These are phyloP conservation scores for Chironomus striatipennis DNA, from an alignment of 1,140 invertebrate genomes.

Conservation along the genomic window DNA sequence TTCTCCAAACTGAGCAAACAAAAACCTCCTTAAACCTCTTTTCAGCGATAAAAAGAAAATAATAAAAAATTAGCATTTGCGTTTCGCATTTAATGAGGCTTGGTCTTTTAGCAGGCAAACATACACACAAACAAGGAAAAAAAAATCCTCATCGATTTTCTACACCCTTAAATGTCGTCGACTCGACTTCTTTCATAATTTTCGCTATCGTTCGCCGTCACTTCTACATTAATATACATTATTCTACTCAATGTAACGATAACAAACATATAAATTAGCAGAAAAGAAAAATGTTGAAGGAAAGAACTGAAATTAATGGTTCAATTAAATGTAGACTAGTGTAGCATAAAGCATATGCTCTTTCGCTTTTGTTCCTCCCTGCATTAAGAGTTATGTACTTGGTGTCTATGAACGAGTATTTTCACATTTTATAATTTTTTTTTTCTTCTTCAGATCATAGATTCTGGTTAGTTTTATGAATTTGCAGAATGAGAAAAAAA, in stretches of 20 bases:
- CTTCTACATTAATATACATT: slow-evolving; percentile 11
- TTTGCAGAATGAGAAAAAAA: neutral
- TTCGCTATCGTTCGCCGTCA: neutral
- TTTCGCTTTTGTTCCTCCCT: neutral
- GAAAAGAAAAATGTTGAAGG: neutral
- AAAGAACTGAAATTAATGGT: slow-evolving; percentile 18
- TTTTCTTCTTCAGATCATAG: no score
- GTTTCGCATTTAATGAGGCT: slow-evolving; percentile 11
- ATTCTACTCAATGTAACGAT: neutral
- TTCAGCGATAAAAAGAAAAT: no score
- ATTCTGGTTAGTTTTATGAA: neutral
- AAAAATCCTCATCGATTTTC: neutral
- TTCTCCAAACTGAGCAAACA: no score
- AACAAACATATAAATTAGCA: slow-evolving; percentile 23
- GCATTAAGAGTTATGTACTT: neutral
- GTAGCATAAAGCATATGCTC: slow-evolving; percentile 10
- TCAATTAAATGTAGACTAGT: slow-evolving; percentile 21
- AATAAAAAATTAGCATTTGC: slow-evolving; percentile 3
- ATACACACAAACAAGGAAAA: neutral
- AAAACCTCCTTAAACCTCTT: no score
- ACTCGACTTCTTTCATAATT: neutral
- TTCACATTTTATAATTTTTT: no score
- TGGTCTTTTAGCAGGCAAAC: neutral
- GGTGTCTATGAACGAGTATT: no score
- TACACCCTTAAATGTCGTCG: neutral